Evolutionary conservation across 2,797 vertebrate species (phyloP).

Genomic region (Bovichtus variegatus): DNA sequence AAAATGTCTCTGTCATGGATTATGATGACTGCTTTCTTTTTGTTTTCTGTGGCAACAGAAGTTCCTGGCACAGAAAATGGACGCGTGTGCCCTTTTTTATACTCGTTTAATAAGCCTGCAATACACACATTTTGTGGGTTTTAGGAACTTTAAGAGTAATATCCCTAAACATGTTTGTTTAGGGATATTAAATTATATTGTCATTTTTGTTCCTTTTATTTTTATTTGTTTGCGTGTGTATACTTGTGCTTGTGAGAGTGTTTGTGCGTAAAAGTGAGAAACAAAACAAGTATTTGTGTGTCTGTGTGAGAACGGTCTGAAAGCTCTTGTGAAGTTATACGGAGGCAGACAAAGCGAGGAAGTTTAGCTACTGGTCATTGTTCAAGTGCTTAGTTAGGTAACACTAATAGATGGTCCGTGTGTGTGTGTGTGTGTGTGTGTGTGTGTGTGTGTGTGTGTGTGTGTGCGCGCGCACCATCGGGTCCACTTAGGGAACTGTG

Average conservation of each 20-base stretch:
- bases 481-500: conserved; percentile 73
- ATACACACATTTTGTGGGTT: background rate
- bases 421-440: conserved; percentile 48
- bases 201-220: background rate
- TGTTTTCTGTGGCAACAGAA: conserved; percentile 5
- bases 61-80: conserved; percentile 35
- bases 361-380: conserved; percentile 87
- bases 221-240: conserved; percentile 13
- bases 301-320: conserved; percentile 82
- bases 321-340: conserved; percentile 82
- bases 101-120: background rate
- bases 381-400: conserved; percentile 84
- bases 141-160: background rate
- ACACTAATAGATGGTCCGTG: conserved; percentile 78
- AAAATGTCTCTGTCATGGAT: conserved; percentile 55
- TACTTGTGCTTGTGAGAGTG: conserved; percentile 56
- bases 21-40: conserved; percentile 61
- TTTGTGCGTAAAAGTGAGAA: conserved; percentile 79
- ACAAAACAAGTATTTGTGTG: conserved; percentile 78
- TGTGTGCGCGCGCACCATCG: conserved; percentile 21
- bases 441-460: conserved; percentile 34
- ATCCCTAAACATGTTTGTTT: background rate
- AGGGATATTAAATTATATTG: background rate
- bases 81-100: background rate
- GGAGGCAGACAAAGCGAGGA: conserved; percentile 87